phyloP scores from a whole-genome alignment of 2,113 vertebrate genomes.

The Noctilio leporinus region DNA sequence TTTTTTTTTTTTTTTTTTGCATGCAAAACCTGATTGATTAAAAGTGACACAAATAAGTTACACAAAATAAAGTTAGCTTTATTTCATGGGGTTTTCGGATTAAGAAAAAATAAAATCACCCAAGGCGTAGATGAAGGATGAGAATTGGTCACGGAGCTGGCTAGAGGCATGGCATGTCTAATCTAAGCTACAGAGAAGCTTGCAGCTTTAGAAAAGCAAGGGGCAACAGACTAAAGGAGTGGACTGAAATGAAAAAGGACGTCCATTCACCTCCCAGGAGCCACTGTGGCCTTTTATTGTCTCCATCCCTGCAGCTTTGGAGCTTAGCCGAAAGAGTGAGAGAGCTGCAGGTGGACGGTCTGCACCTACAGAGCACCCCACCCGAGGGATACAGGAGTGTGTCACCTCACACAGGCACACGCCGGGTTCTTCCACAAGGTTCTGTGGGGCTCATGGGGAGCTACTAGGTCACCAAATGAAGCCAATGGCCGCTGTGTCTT shows the following conservation, averaged over 20 bases:
- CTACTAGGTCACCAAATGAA: background rate
- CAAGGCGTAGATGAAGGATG: background rate
- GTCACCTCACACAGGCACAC: background rate
- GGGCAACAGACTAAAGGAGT: background rate
- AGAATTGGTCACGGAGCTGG: background rate
- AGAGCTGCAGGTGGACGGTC: background rate
- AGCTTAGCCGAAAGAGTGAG: background rate
- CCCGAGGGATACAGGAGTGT: background rate
- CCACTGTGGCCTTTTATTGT: background rate
- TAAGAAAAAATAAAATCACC: background rate
- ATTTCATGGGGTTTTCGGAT: background rate
- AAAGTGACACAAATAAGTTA: slow-evolving; percentile 55
- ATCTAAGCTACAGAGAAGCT: background rate
- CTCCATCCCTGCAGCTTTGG: background rate
- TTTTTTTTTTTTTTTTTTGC: background rate
- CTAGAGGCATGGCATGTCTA: background rate
- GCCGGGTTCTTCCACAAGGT: background rate
- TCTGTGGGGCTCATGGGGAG: background rate
- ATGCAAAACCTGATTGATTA: slow-evolving; percentile 6
- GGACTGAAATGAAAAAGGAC: background rate
- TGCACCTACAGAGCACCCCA: background rate
- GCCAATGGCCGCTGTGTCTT: background rate
- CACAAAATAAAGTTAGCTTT: background rate
- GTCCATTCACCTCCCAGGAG: background rate
- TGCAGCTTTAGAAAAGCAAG: background rate